phyloP scores from a whole-genome alignment of 2,888 invertebrate species.

The Melipona beecheii region DNA sequence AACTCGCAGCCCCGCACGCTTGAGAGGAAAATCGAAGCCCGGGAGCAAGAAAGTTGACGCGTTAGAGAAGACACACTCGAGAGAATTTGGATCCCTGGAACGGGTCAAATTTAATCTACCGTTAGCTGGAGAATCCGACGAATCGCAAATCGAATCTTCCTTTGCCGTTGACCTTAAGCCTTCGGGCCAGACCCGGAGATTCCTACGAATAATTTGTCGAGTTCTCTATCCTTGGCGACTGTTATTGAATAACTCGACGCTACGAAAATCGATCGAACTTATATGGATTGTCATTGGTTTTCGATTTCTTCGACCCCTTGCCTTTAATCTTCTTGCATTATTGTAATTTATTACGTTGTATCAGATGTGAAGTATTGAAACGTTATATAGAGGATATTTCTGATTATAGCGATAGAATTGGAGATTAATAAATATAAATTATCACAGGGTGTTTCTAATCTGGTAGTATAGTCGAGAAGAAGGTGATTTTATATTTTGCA shows the following conservation, averaged over 20 bases:
- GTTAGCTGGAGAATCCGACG: conserved; percentile 40
- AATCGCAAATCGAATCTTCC: conserved; percentile 63
- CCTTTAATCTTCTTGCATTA: background rate
- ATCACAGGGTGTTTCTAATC: too few species aligned
- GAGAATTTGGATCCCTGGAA: conserved; percentile 36
- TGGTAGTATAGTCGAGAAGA: too few species aligned
- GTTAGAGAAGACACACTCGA: background rate
- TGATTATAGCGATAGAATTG: too few species aligned
- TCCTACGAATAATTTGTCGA: conserved; percentile 6
- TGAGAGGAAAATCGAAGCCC: conserved; percentile 13
- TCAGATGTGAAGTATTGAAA: too few species aligned
- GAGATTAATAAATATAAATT: too few species aligned
- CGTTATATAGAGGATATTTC: too few species aligned
- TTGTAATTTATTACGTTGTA: background rate
- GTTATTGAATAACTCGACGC: background rate
- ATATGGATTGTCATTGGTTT: background rate
- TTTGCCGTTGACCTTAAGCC: conserved; percentile 44
- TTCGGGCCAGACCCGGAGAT: background rate
- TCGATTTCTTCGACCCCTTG: too few species aligned
- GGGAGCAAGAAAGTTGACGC: conserved; percentile 14
- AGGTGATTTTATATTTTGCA: too few species aligned
- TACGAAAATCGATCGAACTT: background rate
- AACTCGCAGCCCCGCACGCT: conserved; percentile 12
- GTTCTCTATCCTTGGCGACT: background rate
- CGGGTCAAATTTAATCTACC: conserved; percentile 58